Base-by-base conservation (phyloP, 2,797 vertebrate genomes). In the Percopsis omiscomaycus region DNA sequence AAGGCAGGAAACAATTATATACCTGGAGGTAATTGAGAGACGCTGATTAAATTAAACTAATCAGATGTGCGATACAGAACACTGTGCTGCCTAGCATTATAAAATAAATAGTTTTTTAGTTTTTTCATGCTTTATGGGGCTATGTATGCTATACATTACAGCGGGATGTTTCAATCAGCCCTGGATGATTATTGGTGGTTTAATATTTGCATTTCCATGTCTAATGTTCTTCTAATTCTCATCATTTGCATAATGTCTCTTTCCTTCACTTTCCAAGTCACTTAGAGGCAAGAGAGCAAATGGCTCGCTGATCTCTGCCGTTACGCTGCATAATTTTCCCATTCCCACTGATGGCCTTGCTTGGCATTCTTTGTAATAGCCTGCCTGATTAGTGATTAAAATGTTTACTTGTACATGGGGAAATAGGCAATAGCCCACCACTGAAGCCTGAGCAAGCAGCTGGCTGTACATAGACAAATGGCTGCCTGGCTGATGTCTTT, bases 311-410 rank as follows among this genome's bases (percentile, higher is more conserved):
- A 78, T 81, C 76, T 75, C 67, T 69, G 61, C 42, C 56, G 75
- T 78, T 77, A 71, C 44, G 9, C 80, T 75, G 89, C 80, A 89
- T 90, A 88, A 91, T 91, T 89, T 86, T 71, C 83, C 79, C 85
- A 89, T 92, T 90, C 57, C 64, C 55, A 28, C 77, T 84, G 87
- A 90, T 84, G 85, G 79, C 73, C 74, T 74, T 71, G 77, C 76
- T 79, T 72, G 71, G 78, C 76, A 79, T 75, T 63, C 73, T 80
- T 82, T 85, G 84, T 84, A 88, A 87, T 68, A 71, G 78, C 72
- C 73, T 64, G 55, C 74, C 77, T 87, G 88, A 91, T 89, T 90
- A 84, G 86, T 89, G 89, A 90, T 90, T 90, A 85, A 88, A 86
- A 88, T 89, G 89, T 90, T 90, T 89, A 90, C 78, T 14, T 4